These are phyloP conservation scores for Chaitophorus viminalis DNA, from an alignment of 2,888 invertebrate genomes.

Conservation along the genomic window DNA sequence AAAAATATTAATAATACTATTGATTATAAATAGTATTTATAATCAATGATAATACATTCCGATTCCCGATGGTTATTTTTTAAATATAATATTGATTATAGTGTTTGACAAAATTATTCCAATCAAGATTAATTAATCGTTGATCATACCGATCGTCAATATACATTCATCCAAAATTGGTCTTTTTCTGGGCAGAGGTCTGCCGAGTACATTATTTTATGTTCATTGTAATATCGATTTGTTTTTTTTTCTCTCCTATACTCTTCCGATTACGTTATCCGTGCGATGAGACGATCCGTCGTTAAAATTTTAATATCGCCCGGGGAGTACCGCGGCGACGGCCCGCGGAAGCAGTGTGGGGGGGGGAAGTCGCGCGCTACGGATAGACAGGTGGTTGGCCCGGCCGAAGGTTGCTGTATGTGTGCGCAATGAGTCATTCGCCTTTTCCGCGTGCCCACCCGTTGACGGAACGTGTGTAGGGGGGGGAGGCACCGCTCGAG, in stretches of 20 bases:
- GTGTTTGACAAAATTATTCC: too few relatives aligned
- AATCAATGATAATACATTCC: too few relatives aligned
- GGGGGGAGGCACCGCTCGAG: background rate
- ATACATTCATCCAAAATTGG: too few relatives aligned
- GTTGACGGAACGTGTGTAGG: background rate
- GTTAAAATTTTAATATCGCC: background rate
- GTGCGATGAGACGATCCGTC: background rate
- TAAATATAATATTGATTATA: too few relatives aligned
- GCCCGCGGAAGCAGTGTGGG: background rate
- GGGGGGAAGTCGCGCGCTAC: conserved; percentile 4
- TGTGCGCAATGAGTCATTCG: conserved; percentile 59
- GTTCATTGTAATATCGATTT: too few relatives aligned
- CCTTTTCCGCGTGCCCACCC: conserved; percentile 55
- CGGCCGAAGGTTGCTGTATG: conserved; percentile 59
- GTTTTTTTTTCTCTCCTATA: background rate
- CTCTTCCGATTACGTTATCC: background rate
- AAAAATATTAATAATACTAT: too few relatives aligned
- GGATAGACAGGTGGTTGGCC: conserved; percentile 61
- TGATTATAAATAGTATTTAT: too few relatives aligned
- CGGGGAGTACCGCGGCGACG: background rate
- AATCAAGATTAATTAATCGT: too few relatives aligned
- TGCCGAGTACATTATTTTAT: too few relatives aligned
- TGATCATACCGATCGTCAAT: too few relatives aligned
- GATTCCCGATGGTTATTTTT: too few relatives aligned
- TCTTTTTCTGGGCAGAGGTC: too few relatives aligned